Conservation (phyloP, 2,113 vertebrate genomes). For the Alethe castanea region DNA sequence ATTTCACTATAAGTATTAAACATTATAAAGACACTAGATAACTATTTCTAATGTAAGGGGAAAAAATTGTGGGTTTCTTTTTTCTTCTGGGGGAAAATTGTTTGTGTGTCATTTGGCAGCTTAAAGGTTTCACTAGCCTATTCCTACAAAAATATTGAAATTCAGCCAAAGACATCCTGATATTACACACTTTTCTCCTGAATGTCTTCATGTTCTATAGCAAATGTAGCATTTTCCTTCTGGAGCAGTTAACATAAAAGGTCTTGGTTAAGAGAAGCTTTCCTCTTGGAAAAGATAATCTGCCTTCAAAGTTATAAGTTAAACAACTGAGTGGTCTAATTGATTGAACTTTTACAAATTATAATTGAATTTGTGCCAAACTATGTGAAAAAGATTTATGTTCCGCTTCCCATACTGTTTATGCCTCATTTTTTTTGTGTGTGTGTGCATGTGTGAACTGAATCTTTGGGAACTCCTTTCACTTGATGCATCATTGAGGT, state of each 20-base stretch:
- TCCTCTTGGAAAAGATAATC: slow-evolving; percentile 38
- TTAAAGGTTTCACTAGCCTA: neutral
- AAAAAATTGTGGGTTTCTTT: fast-evolving
- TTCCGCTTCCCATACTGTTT: slow-evolving; percentile 44
- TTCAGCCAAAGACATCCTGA: neutral
- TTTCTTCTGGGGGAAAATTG: fast-evolving
- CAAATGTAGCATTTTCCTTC: slow-evolving; percentile 1
- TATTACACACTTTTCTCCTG: neutral
- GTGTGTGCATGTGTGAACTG: slow-evolving; percentile 37
- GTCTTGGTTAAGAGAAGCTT: neutral
- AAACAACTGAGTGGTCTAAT: slow-evolving; percentile 43
- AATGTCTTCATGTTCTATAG: neutral
- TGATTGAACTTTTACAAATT: slow-evolving; percentile 64
- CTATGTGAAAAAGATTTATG: slow-evolving; percentile 54
- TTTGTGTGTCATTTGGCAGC: neutral
- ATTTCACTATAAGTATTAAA: neutral
- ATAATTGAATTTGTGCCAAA: slow-evolving; percentile 62
- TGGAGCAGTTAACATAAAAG: slow-evolving; percentile 8
- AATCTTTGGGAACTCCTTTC: slow-evolving; percentile 55
- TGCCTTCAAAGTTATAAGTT: slow-evolving; percentile 45
- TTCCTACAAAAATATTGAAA: neutral
- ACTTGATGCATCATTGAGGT: slow-evolving; percentile 34
- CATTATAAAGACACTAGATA: neutral
- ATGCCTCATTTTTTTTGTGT: neutral
- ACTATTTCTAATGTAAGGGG: neutral